Evolutionary conservation across 2,797 vertebrate species (phyloP).

Genomic region (Urosaurus nigricauda): DNA sequence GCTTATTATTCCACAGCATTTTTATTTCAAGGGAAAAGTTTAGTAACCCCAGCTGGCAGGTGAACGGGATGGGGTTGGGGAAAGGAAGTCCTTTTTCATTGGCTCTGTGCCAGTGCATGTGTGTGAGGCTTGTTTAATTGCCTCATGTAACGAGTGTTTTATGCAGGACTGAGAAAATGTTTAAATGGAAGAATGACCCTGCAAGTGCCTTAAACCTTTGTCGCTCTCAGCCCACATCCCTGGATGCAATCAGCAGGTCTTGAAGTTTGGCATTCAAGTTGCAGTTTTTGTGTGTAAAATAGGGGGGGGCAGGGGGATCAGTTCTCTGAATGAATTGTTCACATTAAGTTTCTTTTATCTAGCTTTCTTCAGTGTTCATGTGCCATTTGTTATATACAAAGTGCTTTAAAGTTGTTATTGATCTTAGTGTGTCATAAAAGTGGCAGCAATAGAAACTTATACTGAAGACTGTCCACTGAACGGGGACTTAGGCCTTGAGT

Average conservation of each 20-base stretch:
- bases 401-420: neutral
- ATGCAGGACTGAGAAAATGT: conserved; percentile 9
- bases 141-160: conserved; percentile 43
- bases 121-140: conserved; percentile 63
- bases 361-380: neutral
- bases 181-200: conserved; percentile 56
- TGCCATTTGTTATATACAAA: neutral
- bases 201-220: conserved; percentile 46
- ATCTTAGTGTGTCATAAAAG: neutral
- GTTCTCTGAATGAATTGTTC: neutral
- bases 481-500: neutral
- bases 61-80: conserved; percentile 65
- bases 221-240: conserved; percentile 28
- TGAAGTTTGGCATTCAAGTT: neutral
- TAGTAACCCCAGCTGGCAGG: conserved; percentile 79
- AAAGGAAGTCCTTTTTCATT: conserved; percentile 66
- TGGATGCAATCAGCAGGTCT: conserved; percentile 43
- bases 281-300: neutral
- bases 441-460: neutral
- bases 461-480: neutral
- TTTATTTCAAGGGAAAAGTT: conserved; percentile 80
- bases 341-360: neutral
- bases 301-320: too few relatives aligned
- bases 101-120: conserved; percentile 64
- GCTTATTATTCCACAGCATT: conserved; percentile 76